Conservation (phyloP, 64 coral and sea anemone genomes). For the Montipora foliosa region DNA sequence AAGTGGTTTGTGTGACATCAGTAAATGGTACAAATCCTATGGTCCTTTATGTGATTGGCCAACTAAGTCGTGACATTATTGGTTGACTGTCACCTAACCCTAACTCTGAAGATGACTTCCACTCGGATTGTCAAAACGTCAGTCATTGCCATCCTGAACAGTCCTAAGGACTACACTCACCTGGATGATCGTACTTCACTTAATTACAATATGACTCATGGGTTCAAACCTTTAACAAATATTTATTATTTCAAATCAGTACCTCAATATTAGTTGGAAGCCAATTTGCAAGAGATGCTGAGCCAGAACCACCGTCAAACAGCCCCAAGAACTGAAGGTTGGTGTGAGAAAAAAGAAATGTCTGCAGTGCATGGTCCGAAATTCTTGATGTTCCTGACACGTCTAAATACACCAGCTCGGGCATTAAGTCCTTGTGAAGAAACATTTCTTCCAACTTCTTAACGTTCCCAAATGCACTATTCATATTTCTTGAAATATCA, state of each 20-base stretch:
- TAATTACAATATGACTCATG: no score
- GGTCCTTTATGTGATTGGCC: no score
- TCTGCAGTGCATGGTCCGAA: conserved; percentile 64
- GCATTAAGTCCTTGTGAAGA: conserved; percentile 14
- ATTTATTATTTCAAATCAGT: not conserved
- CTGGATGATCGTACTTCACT: no score
- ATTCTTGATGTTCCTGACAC: conserved; percentile 61
- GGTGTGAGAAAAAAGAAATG: conserved; percentile 74
- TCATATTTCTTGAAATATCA: conserved; percentile 86
- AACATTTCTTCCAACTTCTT: conserved; percentile 73
- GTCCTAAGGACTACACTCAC: no score
- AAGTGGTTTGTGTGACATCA: no score
- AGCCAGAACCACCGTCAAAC: conserved; percentile 62
- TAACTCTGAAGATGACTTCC: no score
- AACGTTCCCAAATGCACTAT: conserved; percentile 13
- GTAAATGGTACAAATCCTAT: no score
- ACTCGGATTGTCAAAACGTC: no score
- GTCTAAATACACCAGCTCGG: conserved; percentile 65
- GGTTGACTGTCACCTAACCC: no score
- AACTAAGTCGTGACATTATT: no score
- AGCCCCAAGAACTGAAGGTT: conserved; percentile 84
- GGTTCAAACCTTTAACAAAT: no score
- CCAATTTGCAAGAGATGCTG: conserved; percentile 72
- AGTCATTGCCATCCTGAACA: no score
- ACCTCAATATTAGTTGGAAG: conserved; percentile 77